These are phyloP conservation scores for Mesocentrotus franciscanus DNA, from an alignment of 53 echinoderm and acorn worm genomes.

Conservation along the genomic window DNA sequence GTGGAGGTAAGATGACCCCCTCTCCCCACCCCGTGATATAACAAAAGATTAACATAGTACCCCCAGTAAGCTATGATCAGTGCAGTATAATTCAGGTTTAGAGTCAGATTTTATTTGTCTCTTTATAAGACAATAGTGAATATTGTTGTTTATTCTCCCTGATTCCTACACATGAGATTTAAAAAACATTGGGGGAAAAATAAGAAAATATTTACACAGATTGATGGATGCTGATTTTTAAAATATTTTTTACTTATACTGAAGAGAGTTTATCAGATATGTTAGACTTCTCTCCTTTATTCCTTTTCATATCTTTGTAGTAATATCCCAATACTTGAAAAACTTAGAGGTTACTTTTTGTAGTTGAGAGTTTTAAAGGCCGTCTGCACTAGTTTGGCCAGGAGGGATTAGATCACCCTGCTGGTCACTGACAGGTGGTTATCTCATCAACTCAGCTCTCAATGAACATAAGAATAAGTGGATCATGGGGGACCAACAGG, in stretches of 20 bases:
- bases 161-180: not conserved
- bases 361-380: too few species aligned
- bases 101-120: not conserved
- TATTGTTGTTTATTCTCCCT: not conserved
- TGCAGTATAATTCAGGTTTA: not conserved
- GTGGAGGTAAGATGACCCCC: slow-evolving; percentile 74
- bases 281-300: not conserved
- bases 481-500: too few species aligned
- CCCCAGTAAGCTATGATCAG: not conserved
- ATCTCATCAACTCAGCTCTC: too few species aligned
- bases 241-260: too few species aligned
- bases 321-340: too few species aligned
- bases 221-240: not conserved
- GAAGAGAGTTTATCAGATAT: not conserved
- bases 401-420: too few species aligned
- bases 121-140: not conserved
- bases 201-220: not conserved
- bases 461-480: too few species aligned
- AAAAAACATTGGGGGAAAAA: not conserved
- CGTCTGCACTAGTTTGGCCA: too few species aligned
- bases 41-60: not conserved
- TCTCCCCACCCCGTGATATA: not conserved
- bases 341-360: too few species aligned
- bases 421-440: too few species aligned
- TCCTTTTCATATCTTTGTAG: too few species aligned